Percentiles rank a stretch among this genome's conserved stretches.
phyloP scores from a whole-genome alignment of 1,140 invertebrate species.

The Philotrypesis tridentata region DNA sequence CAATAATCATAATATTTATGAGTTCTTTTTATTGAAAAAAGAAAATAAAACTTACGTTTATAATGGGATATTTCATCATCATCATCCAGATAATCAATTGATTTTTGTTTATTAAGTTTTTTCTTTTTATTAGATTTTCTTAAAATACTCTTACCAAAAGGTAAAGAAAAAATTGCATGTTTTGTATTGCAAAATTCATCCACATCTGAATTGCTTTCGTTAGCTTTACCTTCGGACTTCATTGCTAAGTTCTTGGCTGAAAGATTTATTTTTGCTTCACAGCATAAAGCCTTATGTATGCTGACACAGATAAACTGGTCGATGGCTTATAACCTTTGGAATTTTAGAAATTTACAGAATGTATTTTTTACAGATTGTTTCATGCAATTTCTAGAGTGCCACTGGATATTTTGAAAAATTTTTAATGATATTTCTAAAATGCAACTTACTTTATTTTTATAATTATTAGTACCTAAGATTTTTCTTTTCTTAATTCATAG shows the following conservation, averaged over 20 bases:
- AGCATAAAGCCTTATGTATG: not conserved
- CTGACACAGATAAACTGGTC: not conserved
- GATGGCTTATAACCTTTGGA: not conserved
- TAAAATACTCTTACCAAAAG: not conserved
- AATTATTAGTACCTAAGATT: no score
- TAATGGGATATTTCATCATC: not conserved
- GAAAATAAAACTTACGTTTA: not conserved
- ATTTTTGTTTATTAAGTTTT: not conserved
- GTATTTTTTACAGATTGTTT: no score
- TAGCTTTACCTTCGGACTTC: not conserved
- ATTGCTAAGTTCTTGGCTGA: not conserved
- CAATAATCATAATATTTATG: no score
- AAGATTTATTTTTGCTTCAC: not conserved
- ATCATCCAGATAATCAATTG: not conserved
- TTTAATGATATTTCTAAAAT: no score
- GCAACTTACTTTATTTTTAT: no score
- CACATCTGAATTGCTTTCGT: not conserved
- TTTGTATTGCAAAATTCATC: not conserved
- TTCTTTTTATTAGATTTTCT: not conserved
- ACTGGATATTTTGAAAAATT: no score
- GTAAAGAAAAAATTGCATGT: not conserved
- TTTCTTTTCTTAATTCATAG: no score
- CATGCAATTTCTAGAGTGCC: no score
- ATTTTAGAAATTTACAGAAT: not conserved
- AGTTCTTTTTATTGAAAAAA: not conserved